phyloP scores from a whole-genome alignment of 2,797 vertebrate genomes.

The Eidolon dupreanum region DNA sequence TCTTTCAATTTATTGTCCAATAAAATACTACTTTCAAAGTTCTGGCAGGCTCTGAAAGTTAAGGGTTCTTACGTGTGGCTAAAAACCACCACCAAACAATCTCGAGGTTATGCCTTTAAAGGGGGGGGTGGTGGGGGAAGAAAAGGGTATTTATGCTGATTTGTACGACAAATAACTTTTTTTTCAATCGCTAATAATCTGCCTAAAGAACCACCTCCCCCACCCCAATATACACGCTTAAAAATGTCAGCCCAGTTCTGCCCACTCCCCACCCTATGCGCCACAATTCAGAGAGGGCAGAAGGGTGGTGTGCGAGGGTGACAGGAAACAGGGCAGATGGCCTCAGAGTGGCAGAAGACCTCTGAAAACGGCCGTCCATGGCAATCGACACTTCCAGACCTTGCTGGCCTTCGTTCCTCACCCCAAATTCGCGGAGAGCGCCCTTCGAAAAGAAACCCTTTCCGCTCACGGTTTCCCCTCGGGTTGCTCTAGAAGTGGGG shows the following conservation, averaged over 20 bases:
- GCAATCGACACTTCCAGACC: background rate
- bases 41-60: background rate
- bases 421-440: background rate
- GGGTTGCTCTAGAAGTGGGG: background rate
- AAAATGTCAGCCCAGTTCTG: background rate
- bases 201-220: background rate
- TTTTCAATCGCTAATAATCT: background rate
- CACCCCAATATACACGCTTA: background rate
- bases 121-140: rapidly evolving
- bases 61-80: background rate
- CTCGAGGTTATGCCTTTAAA: background rate
- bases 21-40: background rate
- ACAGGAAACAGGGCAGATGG: background rate
- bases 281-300: background rate
- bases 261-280: background rate
- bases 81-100: background rate
- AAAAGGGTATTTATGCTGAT: background rate
- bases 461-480: background rate
- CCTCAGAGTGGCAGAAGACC: background rate
- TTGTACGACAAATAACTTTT: background rate
- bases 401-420: background rate
- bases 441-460: background rate
- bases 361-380: background rate
- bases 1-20: background rate
- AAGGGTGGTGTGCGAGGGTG: background rate